phyloP scores from a whole-genome alignment of 2,113 vertebrate genomes.

The Mixornis gularis region DNA sequence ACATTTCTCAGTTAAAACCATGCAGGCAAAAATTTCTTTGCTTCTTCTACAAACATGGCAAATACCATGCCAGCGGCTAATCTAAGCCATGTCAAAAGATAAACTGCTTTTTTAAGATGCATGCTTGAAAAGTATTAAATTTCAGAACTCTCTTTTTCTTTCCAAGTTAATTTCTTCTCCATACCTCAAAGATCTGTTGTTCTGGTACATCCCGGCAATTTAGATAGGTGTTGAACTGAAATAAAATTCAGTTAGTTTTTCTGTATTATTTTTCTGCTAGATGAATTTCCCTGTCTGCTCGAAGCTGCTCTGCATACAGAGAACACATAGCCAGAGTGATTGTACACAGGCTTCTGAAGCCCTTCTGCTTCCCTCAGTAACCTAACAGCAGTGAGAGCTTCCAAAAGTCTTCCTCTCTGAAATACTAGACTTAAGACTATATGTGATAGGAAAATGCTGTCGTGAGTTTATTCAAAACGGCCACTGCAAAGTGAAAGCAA shows the following conservation, averaged over 20 bases:
- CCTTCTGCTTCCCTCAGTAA: background rate
- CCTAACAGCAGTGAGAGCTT: background rate
- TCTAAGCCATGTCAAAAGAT: background rate
- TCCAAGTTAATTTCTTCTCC: background rate
- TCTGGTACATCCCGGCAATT: background rate
- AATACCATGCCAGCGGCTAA: background rate
- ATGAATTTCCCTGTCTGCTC: background rate
- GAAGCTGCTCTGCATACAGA: background rate
- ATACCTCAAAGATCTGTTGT: background rate
- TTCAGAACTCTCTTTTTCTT: background rate
- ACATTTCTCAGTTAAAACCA: background rate
- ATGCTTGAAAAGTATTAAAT: background rate
- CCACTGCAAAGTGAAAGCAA: background rate
- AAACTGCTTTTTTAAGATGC: background rate
- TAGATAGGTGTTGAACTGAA: background rate
- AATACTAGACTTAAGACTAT: background rate
- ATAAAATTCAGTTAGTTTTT: background rate
- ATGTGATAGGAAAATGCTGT: background rate
- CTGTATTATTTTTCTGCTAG: background rate
- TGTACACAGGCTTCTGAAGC: background rate
- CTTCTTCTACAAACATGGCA: background rate
- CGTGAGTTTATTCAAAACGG: background rate
- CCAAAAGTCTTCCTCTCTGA: background rate
- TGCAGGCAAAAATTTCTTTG: background rate
- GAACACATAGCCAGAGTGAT: background rate